Evolutionary conservation across 2,797 vertebrate species (phyloP).

Genomic region (Microctenopoma steveboyesi): DNA sequence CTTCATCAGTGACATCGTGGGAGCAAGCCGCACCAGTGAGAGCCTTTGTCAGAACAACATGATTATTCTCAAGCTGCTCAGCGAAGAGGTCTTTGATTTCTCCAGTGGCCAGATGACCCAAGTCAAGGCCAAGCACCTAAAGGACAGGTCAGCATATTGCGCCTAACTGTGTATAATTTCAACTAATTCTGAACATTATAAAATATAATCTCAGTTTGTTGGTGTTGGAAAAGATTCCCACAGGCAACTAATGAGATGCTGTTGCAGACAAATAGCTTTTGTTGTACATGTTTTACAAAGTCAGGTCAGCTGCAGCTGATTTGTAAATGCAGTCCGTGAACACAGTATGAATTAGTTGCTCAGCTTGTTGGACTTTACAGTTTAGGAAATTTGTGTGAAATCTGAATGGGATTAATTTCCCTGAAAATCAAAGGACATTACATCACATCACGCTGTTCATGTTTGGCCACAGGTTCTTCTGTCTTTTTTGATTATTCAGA

Average conservation of each 20-base stretch:
- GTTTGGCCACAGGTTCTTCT: background rate
- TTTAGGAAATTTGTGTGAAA: background rate
- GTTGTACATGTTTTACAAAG: background rate
- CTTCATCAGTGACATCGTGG: conserved; percentile 99
- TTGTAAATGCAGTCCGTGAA: background rate
- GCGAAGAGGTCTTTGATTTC: conserved; percentile 99
- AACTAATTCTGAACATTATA: conserved; percentile 1
- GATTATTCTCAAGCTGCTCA: conserved; percentile 97
- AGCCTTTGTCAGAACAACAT: conserved; percentile 99
- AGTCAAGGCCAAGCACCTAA: conserved; percentile 99
- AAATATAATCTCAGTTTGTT: background rate
- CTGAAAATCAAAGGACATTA: background rate
- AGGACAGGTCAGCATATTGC: conserved; percentile 90
- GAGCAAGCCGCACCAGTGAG: conserved; percentile 97
- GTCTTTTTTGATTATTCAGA: background rate
- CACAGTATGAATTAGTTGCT: background rate
- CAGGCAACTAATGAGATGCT: background rate
- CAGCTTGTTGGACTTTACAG: background rate
- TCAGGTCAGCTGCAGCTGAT: background rate
- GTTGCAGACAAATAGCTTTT: background rate
- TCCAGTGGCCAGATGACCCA: conserved; percentile 99
- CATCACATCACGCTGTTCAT: background rate
- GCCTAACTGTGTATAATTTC: conserved; percentile 25
- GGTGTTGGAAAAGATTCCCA: background rate
- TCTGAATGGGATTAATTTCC: background rate